phyloP scores from a whole-genome alignment of 2,113 vertebrate genomes.

The Apodemus sylvaticus region DNA sequence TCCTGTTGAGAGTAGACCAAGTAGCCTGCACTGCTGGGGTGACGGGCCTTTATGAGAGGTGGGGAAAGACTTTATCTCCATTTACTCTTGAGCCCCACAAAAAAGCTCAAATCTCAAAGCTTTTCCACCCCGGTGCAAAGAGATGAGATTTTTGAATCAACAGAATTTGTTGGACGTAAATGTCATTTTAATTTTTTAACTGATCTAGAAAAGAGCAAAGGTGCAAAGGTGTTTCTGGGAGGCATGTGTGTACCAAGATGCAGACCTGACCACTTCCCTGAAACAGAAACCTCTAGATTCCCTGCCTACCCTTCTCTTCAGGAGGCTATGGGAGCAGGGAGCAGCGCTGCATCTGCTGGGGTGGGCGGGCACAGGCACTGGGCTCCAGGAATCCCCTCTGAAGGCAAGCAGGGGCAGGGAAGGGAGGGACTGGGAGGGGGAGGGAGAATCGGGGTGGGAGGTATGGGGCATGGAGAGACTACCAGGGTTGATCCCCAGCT shows the following conservation, averaged over 20 bases:
- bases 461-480: background rate
- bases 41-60: background rate
- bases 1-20: background rate
- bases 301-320: background rate
- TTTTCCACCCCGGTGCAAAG: background rate
- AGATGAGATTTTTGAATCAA: conserved; percentile 48
- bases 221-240: background rate
- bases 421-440: too few species aligned
- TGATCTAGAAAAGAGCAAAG: background rate
- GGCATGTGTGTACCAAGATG: too few species aligned
- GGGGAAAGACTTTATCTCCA: background rate
- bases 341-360: background rate
- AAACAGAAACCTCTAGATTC: background rate
- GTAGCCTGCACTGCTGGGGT: background rate
- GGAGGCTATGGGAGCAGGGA: background rate
- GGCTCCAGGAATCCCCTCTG: background rate
- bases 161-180: background rate
- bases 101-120: background rate
- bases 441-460: too few species aligned
- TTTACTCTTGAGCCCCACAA: background rate
- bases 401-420: too few species aligned
- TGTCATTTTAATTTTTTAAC: background rate
- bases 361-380: background rate
- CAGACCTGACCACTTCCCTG: background rate
- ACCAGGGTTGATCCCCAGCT: background rate